These are phyloP conservation scores for Sarcophaga caerulescens DNA, from an alignment of 2,888 invertebrate genomes.

Conservation along the genomic window DNA sequence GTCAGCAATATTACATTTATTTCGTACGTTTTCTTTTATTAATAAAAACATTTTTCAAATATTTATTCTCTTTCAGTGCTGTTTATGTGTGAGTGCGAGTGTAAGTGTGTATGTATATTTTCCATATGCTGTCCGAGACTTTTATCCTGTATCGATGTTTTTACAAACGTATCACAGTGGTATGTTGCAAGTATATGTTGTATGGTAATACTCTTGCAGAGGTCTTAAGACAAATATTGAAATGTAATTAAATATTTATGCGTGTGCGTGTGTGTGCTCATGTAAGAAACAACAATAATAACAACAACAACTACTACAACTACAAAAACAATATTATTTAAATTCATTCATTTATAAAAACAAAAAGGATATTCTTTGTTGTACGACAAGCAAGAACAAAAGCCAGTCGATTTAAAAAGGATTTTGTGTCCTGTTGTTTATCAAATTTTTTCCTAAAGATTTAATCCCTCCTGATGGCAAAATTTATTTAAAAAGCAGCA, in stretches of 20 bases:
- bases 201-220: not conserved
- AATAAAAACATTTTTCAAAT: not conserved
- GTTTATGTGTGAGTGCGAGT: no score
- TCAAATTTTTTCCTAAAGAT: not conserved
- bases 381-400: not conserved
- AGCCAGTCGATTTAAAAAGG: not conserved
- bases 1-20: not conserved
- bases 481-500: not conserved
- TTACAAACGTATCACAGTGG: not conserved
- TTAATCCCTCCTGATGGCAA: not conserved
- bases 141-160: not conserved
- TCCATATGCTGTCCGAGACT: no score
- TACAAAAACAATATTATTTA: not conserved
- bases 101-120: no score
- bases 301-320: not conserved
- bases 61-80: not conserved
- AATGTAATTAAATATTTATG: constrained; percentile 45
- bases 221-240: not conserved
- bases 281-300: not conserved
- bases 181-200: not conserved
- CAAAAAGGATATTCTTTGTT: not conserved
- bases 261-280: not conserved
- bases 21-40: not conserved
- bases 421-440: not conserved
- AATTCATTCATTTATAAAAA: not conserved